Evolutionary conservation across 2,888 invertebrate genomes (phyloP).

Genomic region (Caenorhabditis macrosperma): DNA sequence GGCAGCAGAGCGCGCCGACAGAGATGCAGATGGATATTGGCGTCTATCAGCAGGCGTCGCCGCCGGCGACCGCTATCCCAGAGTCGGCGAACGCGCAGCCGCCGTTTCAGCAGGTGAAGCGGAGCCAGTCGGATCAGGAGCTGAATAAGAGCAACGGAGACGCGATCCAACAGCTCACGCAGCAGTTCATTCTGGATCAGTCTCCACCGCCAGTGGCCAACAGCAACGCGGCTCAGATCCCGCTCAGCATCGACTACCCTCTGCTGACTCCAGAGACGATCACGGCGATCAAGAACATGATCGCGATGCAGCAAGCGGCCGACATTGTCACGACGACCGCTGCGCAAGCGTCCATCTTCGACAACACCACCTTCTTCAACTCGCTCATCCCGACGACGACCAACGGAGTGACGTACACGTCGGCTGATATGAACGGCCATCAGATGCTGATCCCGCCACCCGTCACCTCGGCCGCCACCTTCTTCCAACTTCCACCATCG

Average conservation of each 20-base stretch:
- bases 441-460: constrained; percentile 27
- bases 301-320: too few species aligned
- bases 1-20: neutral
- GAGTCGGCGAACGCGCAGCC: constrained; percentile 31
- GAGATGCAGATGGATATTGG: constrained; percentile 34
- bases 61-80: constrained; percentile 45
- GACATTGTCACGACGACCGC: constrained; percentile 8
- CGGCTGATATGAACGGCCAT: constrained; percentile 19
- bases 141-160: neutral
- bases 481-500: neutral
- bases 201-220: constrained; percentile 38
- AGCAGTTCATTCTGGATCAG: constrained; percentile 21
- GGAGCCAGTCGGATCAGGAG: constrained; percentile 53
- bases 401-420: constrained; percentile 20
- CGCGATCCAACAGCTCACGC: constrained; percentile 5
- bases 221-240: neutral
- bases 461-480: constrained; percentile 3
- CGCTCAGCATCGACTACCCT: constrained; percentile 4
- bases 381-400: neutral
- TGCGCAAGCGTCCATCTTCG: constrained; percentile 28
- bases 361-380: constrained; percentile 15
- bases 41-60: constrained; percentile 24
- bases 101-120: constrained; percentile 59
- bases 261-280: constrained; percentile 38
- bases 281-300: neutral